phyloP scores from a whole-genome alignment of 2,888 invertebrate species.

The Callosobruchus maculatus region DNA sequence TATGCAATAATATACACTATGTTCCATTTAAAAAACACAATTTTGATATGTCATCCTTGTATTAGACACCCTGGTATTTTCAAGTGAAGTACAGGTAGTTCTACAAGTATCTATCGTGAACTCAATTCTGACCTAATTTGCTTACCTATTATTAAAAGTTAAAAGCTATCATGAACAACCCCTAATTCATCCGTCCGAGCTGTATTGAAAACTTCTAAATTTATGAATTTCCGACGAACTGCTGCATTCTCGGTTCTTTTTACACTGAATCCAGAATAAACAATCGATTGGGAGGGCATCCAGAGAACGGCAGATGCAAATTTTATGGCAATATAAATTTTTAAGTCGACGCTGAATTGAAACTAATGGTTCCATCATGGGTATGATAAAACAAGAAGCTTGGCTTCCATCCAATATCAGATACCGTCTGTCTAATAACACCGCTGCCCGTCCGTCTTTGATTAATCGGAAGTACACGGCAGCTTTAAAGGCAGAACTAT shows the following conservation, averaged over 20 bases:
- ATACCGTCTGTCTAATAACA: background rate
- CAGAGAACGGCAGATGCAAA: background rate
- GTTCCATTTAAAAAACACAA: too few relatives aligned
- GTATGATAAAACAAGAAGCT: background rate
- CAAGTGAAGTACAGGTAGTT: too few relatives aligned
- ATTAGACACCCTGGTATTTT: too few relatives aligned
- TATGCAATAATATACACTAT: too few relatives aligned
- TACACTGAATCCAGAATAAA: background rate
- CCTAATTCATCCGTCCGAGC: background rate
- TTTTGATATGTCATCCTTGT: too few relatives aligned
- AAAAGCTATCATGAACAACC: too few relatives aligned
- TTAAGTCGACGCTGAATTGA: background rate
- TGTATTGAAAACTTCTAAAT: background rate
- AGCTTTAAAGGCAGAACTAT: too few relatives aligned
- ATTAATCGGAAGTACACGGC: background rate
- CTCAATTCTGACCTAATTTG: too few relatives aligned
- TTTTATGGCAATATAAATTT: background rate
- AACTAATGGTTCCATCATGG: background rate
- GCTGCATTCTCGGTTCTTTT: background rate
- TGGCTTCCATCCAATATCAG: background rate
- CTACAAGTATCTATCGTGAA: too few relatives aligned
- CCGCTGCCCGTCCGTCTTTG: background rate
- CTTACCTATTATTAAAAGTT: too few relatives aligned
- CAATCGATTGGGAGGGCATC: background rate
- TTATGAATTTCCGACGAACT: background rate